Base-by-base conservation (phyloP, 2,113 vertebrate species). In the Myiozetetes cayanensis region DNA sequence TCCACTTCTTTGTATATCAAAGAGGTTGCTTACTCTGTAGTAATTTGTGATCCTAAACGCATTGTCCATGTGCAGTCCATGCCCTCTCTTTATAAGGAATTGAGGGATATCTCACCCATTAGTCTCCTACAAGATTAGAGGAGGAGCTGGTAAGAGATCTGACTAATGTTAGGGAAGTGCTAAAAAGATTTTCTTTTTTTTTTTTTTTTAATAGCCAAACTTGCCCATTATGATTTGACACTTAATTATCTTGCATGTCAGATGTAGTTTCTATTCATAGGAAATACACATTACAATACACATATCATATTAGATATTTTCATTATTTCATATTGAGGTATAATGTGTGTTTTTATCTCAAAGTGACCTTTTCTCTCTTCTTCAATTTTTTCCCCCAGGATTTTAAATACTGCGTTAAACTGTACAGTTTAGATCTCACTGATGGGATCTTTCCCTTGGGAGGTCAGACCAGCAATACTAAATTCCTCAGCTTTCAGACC, bases 401-500 rank as follows among this genome's bases (percentile, higher is more conserved):
- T 73, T 97, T 99, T 67, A 98, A 99, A 91, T 99, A 99, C 87
- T 99, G 99, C 96, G 99, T 99, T 75, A 99, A 99, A 90, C 98
- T 99, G 41, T 99, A 99, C 93, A 99, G 98, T 95, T 98, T 99
- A 97, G 99, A 99, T 87, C 98, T 99, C 70, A 98, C 98, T 5
- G 98, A 97, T 73, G 97, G 98, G 41, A 83, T 98, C 47, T 98
- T 98, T 90, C 98, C 99, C 72, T 96, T 98, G 84, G 98, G 98
- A 92, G 98, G 98, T 14, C 98, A 98, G 88, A 97, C 97, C 55
- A 98, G 98, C 95, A 98, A 98, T 92, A 99, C 98, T 25, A 99
- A 98, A 49, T 97, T 99, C 59, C 98, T 99, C 58, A 98, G 98
- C 65, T 99, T 98, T 86, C 99, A 99, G 95, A 99, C 98, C 43